phyloP scores from a whole-genome alignment of 2,888 invertebrate genomes.

The Drosophila nr. fundita region DNA sequence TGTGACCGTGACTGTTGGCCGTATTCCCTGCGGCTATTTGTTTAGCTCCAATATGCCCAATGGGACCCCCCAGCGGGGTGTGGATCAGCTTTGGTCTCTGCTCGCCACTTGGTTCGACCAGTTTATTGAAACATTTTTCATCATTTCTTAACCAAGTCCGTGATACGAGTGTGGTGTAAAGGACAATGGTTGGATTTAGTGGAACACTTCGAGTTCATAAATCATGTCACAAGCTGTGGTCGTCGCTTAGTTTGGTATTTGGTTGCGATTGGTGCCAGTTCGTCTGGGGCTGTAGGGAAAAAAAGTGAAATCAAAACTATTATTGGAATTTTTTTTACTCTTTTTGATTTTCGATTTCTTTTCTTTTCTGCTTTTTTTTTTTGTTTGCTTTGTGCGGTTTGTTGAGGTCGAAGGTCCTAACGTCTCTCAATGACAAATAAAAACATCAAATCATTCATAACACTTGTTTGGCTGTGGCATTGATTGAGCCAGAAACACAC shows the following conservation, averaged over 20 bases:
- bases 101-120: conserved; percentile 20
- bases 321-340: conserved; percentile 41
- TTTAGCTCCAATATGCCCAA: conserved; percentile 42
- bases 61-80: conserved; percentile 45
- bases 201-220: conserved; percentile 56
- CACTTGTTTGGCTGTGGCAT: conserved; percentile 79
- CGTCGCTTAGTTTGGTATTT: conserved; percentile 22
- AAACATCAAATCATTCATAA: conserved; percentile 81
- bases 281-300: conserved; percentile 53
- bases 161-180: conserved; percentile 28
- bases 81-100: conserved; percentile 37
- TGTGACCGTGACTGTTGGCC: conserved; percentile 9
- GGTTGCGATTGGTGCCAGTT: conserved; percentile 52
- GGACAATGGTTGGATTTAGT: conserved; percentile 61
- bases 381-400: conserved; percentile 68
- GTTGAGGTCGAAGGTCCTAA: conserved; percentile 60
- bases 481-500: conserved; percentile 79
- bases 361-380: conserved; percentile 6
- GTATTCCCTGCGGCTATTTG: conserved; percentile 40
- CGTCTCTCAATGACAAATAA: conserved; percentile 66
- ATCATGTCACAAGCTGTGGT: conserved; percentile 72
- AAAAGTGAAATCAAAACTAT: conserved; percentile 78
- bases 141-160: conserved; percentile 65
- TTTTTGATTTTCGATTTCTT: conserved; percentile 17
- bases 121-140: conserved; percentile 78